These are phyloP conservation scores for Auanema freiburgensis DNA, from an alignment of 2,888 invertebrate species.

Conservation along the genomic window DNA sequence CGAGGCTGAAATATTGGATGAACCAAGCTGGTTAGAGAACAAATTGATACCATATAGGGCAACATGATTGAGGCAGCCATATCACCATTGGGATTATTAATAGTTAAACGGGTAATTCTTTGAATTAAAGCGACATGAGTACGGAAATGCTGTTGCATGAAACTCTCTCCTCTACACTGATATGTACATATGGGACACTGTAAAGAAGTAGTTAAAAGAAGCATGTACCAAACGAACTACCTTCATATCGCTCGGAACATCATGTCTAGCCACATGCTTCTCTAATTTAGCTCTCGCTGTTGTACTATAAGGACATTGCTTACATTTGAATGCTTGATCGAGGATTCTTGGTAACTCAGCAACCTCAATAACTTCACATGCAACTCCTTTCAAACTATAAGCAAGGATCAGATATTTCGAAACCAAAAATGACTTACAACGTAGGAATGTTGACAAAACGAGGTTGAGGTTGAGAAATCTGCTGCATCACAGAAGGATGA, in stretches of 20 bases:
- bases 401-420: too few species aligned
- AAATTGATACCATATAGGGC: too few species aligned
- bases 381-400: neutral
- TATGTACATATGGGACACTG: slow-evolving; percentile 30
- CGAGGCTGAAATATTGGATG: too few species aligned
- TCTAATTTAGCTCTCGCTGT: slow-evolving; percentile 12
- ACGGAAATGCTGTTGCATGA: slow-evolving; percentile 26
- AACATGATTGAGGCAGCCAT: too few species aligned
- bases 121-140: slow-evolving; percentile 23
- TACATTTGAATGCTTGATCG: slow-evolving; percentile 12
- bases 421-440: too few species aligned
- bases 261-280: slow-evolving; percentile 14
- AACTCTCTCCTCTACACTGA: slow-evolving; percentile 25
- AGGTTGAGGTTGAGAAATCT: too few species aligned
- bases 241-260: slow-evolving; percentile 13
- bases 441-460: too few species aligned
- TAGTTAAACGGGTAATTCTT: neutral
- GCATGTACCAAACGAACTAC: too few species aligned
- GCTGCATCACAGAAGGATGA: too few species aligned
- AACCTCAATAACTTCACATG: neutral
- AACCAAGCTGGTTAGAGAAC: too few species aligned
- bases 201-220: neutral
- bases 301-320: slow-evolving; percentile 20
- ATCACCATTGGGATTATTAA: too few species aligned
- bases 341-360: slow-evolving; percentile 7